Percentiles rank a stretch among this genome's conserved stretches.
These are phyloP conservation scores for Griposia aprilina DNA, from an alignment of 2,888 invertebrate species.

Conservation along the genomic window DNA sequence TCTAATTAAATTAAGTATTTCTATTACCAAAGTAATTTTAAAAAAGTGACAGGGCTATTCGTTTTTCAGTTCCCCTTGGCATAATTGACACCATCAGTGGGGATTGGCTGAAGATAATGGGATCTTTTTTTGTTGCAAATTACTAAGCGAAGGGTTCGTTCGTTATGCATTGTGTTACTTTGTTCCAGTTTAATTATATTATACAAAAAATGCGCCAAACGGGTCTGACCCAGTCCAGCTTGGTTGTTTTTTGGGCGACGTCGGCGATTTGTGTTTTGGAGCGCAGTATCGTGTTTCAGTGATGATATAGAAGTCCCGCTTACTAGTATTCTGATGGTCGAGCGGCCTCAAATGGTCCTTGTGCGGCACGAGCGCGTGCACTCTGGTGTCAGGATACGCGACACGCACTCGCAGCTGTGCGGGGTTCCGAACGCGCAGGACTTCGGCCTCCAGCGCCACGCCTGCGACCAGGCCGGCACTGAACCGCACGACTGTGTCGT, in stretches of 20 bases:
- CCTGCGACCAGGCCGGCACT: conserved; percentile 97
- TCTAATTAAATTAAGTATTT: not conserved
- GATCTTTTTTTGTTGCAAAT: not conserved
- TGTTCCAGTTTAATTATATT: no score
- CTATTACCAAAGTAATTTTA: not conserved
- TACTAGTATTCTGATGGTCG: conserved; percentile 88
- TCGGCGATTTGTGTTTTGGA: not conserved
- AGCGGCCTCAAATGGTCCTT: conserved; percentile 94
- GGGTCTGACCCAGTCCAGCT: not conserved
- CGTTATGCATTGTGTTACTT: not conserved
- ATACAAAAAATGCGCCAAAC: not conserved
- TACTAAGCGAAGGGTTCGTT: not conserved
- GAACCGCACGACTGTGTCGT: conserved; percentile 95
- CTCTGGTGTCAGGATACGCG: conserved; percentile 97
- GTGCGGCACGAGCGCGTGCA: conserved; percentile 95
- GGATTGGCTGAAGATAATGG: not conserved
- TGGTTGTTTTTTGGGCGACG: not conserved
- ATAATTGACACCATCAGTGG: not conserved
- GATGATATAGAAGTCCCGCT: not conserved
- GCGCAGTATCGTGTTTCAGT: not conserved
- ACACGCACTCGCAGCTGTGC: conserved; percentile 95
- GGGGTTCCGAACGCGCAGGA: conserved; percentile 94
- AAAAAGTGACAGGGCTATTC: not conserved
- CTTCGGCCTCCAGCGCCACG: conserved; percentile 96
- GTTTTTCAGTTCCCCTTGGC: not conserved